A percentile compares a stretch with the other conserved stretches of the same genome.
These are phyloP conservation scores for Lithophane leautieri DNA, from an alignment of 2,888 invertebrate species.

Conservation along the genomic window DNA sequence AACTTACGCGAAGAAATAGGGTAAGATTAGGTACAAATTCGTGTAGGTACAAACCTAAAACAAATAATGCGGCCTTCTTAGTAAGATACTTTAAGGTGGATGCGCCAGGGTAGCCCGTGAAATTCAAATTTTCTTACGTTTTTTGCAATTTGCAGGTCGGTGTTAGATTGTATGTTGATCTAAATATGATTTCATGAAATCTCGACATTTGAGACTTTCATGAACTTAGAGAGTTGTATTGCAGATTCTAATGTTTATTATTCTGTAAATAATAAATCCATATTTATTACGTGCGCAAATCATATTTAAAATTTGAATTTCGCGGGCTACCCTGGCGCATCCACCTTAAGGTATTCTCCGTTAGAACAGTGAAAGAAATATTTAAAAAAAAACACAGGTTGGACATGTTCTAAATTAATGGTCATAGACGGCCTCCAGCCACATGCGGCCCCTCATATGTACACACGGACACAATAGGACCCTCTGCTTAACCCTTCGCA, in stretches of 20 bases:
- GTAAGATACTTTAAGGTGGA: background rate
- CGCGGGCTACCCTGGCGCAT: too few relatives aligned
- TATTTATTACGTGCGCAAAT: too few relatives aligned
- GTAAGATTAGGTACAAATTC: background rate
- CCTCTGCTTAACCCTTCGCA: constrained; percentile 50
- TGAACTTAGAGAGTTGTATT: too few relatives aligned
- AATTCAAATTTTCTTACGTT: too few relatives aligned
- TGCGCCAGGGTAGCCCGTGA: too few relatives aligned
- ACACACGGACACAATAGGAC: constrained; percentile 35
- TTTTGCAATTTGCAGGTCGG: too few relatives aligned
- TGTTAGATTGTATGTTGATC: too few relatives aligned
- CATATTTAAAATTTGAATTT: too few relatives aligned
- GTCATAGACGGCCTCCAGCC: constrained; percentile 31
- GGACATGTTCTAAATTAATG: constrained; percentile 29
- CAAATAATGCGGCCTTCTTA: background rate
- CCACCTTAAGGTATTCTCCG: background rate
- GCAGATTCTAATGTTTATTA: too few relatives aligned
- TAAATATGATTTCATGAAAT: too few relatives aligned
- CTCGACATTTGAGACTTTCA: too few relatives aligned
- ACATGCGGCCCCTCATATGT: constrained; percentile 39
- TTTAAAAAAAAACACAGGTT: constrained; percentile 27
- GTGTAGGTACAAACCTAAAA: background rate
- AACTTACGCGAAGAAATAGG: background rate
- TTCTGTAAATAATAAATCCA: too few relatives aligned
- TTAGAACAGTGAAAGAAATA: background rate